These are phyloP conservation scores for Drosophila kanekoi DNA, from an alignment of 2,888 invertebrate genomes.

Conservation along the genomic window DNA sequence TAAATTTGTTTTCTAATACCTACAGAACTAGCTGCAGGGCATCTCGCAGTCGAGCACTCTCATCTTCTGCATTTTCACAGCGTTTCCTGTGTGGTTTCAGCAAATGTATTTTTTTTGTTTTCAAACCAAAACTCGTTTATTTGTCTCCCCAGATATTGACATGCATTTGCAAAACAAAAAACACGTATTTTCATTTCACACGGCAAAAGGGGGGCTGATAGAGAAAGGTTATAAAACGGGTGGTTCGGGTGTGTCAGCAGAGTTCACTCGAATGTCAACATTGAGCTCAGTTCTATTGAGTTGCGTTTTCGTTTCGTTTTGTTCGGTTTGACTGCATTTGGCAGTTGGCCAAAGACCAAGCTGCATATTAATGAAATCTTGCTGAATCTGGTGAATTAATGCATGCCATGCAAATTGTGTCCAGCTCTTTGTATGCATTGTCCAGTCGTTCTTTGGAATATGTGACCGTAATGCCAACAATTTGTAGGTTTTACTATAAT, in stretches of 20 bases:
- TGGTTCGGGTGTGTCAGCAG: neutral
- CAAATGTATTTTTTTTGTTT: conserved; percentile 3
- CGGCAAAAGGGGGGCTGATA: neutral
- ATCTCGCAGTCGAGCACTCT: neutral
- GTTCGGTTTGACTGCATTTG: conserved; percentile 15
- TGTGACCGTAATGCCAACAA: conserved; percentile 8
- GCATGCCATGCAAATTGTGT: conserved; percentile 23
- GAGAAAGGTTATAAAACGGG: neutral
- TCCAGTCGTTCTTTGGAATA: neutral
- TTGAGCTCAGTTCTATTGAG: conserved; percentile 7
- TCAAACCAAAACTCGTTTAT: conserved; percentile 6
- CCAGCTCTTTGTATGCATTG: neutral
- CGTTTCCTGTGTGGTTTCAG: neutral
- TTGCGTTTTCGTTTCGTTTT: neutral
- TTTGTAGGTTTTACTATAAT: neutral
- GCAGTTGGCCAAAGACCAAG: conserved; percentile 30
- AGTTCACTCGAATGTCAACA: conserved; percentile 34
- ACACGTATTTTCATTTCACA: conserved; percentile 17
- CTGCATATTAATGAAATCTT: conserved; percentile 54
- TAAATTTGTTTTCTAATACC: no score
- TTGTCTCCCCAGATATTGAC: conserved; percentile 13
- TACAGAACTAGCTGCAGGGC: neutral
- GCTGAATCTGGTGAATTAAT: conserved; percentile 21
- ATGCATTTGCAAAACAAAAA: conserved; percentile 1
- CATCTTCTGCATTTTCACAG: neutral